Percentiles rank a stretch among this genome's conserved stretches.
These are phyloP conservation scores for Oceanodroma leucorhoa DNA, from an alignment of 2,797 vertebrate species.

Conservation along the genomic window DNA sequence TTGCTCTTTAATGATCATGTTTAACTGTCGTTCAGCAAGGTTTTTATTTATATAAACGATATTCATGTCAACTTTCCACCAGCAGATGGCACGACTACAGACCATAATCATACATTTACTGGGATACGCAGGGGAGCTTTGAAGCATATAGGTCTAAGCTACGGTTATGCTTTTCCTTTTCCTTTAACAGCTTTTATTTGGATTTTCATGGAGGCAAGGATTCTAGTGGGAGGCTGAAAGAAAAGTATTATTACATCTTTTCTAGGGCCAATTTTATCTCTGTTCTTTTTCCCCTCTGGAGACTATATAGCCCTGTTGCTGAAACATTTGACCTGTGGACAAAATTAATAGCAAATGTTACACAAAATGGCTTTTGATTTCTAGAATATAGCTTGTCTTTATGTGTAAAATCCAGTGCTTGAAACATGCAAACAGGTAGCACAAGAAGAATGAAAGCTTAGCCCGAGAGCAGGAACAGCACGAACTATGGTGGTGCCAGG, in stretches of 20 bases:
- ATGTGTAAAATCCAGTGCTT: neutral
- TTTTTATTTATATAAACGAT: rapidly evolving
- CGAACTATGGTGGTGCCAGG: neutral
- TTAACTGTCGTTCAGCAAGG: neutral
- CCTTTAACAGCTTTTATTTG: neutral
- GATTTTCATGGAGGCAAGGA: neutral
- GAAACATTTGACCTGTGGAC: neutral
- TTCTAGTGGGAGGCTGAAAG: neutral
- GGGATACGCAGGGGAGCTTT: neutral
- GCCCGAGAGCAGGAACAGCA: neutral
- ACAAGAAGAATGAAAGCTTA: neutral
- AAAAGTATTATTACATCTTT: neutral
- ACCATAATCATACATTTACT: rapidly evolving
- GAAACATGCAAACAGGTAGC: neutral
- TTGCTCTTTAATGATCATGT: neutral
- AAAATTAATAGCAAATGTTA: neutral
- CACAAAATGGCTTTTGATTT: neutral
- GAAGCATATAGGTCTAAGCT: neutral
- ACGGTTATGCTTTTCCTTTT: neutral
- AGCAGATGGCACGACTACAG: constrained; percentile 26
- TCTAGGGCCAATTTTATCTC: neutral
- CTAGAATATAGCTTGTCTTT: neutral
- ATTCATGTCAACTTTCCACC: neutral
- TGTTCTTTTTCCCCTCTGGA: neutral
- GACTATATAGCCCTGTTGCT: neutral